phyloP scores from a whole-genome alignment of 2,113 vertebrate genomes.

The Mormoops blainvillei region DNA sequence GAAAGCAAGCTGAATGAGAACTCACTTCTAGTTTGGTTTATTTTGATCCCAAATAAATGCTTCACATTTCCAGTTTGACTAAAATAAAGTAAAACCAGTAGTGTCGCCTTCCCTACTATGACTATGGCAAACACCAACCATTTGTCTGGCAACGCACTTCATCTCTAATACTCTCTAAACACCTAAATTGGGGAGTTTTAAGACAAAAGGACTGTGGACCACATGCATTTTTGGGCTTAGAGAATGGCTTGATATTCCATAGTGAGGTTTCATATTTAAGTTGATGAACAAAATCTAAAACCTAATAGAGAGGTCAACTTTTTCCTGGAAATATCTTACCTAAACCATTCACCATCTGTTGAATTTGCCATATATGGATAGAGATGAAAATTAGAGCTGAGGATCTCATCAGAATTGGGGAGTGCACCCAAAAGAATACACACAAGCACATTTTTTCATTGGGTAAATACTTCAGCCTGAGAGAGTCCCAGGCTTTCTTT shows the following conservation, averaged over 20 bases:
- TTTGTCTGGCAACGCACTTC: background rate
- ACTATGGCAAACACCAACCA: background rate
- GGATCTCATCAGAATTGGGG: background rate
- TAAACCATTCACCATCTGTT: background rate
- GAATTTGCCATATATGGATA: background rate
- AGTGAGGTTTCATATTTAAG: background rate
- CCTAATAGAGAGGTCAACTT: background rate
- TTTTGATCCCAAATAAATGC: background rate
- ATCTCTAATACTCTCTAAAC: background rate
- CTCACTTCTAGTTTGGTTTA: background rate
- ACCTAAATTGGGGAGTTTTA: background rate
- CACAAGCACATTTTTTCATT: background rate
- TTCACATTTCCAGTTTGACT: background rate
- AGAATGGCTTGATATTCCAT: background rate
- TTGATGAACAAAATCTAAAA: constrained; percentile 21
- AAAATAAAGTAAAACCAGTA: background rate
- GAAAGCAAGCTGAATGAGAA: background rate
- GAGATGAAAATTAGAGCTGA: background rate
- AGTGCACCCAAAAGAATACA: background rate
- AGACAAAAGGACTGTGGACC: background rate
- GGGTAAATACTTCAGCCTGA: background rate
- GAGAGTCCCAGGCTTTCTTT: background rate
- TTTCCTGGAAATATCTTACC: constrained; percentile 2
- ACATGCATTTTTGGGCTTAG: background rate
- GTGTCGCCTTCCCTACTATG: background rate